Conservation (phyloP, 2,113 vertebrate species). For the Plecturocebus donacophilus region DNA sequence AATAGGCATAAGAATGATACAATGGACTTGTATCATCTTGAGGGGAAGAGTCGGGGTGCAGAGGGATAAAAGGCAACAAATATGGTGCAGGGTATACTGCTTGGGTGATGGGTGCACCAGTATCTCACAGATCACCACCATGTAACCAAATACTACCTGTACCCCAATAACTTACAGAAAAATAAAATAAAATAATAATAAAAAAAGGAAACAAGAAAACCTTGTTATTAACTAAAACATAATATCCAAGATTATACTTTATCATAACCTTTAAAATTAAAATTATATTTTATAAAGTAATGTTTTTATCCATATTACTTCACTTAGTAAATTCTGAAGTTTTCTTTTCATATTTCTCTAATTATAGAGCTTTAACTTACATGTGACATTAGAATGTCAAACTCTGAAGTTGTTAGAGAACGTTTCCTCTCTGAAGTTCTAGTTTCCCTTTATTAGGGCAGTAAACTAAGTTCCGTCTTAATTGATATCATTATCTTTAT, state of each 20-base stretch:
- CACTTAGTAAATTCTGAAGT: background rate
- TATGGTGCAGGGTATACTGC: too few species aligned
- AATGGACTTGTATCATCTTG: too few species aligned
- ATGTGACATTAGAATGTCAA: background rate
- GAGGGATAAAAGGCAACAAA: too few species aligned
- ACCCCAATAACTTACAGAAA: too few species aligned
- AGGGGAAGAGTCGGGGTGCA: too few species aligned
- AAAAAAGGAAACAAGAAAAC: background rate
- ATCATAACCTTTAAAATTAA: constrained; percentile 24
- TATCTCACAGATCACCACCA: too few species aligned
- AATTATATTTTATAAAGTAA: constrained; percentile 4
- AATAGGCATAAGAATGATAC: background rate
- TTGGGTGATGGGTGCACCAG: too few species aligned
- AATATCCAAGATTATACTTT: background rate
- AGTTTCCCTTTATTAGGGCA: background rate
- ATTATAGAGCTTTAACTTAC: background rate
- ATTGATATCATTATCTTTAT: background rate
- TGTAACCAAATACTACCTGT: too few species aligned
- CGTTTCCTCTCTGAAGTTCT: background rate
- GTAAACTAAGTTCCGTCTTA: background rate
- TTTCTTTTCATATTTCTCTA: background rate
- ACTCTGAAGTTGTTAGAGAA: background rate
- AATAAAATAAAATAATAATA: too few species aligned
- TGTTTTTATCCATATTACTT: background rate
- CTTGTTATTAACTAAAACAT: background rate